Conservation (phyloP, 2,113 vertebrate genomes). For the Phylloscopus trochiloides region DNA sequence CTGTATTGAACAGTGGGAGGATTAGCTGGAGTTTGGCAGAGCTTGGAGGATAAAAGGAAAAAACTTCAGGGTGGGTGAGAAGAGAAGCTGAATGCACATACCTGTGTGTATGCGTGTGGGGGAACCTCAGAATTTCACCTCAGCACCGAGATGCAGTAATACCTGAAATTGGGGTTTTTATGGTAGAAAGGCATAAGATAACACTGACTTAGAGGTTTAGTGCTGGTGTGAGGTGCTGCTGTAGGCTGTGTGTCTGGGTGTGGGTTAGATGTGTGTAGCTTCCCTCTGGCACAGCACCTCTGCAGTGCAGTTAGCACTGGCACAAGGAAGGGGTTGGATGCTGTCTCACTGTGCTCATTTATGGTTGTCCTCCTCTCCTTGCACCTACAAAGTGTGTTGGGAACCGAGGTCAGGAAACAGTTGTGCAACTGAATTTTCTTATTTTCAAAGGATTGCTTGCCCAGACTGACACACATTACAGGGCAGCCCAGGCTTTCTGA, state of each 20-base stretch:
- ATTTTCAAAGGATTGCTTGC: neutral
- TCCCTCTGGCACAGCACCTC: neutral
- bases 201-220: neutral
- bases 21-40: conserved; percentile 37
- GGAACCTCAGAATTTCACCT: neutral
- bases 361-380: neutral
- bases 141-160: neutral
- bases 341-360: rapidly evolving
- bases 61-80: neutral
- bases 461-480: rapidly evolving
- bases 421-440: neutral
- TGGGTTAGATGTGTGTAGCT: rapidly evolving
- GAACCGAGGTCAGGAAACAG: neutral
- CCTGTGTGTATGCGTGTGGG: neutral
- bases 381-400: neutral
- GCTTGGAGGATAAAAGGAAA: neutral
- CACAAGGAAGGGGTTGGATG: neutral
- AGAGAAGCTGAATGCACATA: neutral
- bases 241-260: neutral
- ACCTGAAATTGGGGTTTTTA: neutral
- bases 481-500: neutral
- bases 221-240: neutral
- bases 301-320: neutral
- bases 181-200: neutral
- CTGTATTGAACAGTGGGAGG: neutral